Evolutionary conservation across 1,140 invertebrate genomes (phyloP).

Genomic region (Drosophila albomicans): DNA sequence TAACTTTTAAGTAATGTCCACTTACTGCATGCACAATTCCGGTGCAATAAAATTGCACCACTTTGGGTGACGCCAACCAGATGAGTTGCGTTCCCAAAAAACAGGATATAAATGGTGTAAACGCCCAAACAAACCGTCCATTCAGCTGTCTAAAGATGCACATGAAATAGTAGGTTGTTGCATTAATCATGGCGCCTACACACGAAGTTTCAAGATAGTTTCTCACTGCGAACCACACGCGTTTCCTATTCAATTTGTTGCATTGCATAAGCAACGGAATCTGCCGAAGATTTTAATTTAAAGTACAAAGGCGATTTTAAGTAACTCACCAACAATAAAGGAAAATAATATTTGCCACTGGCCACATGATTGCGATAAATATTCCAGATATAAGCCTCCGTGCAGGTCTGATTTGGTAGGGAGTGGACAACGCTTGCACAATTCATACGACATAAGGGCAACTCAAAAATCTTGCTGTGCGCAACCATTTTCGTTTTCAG

Average conservation of each 20-base stretch:
- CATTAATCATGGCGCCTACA: conserved; percentile 45
- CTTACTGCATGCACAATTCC: conserved; percentile 51
- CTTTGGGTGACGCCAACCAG: conserved; percentile 47
- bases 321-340: conserved; percentile 59
- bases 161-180: conserved; percentile 40
- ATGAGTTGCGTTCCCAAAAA: conserved; percentile 31
- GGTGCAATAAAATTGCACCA: conserved; percentile 43
- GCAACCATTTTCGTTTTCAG: conserved; percentile 49
- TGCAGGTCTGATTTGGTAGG: conserved; percentile 55
- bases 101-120: conserved; percentile 32
- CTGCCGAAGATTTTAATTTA: conserved; percentile 4
- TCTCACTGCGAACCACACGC: background rate
- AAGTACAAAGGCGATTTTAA: background rate
- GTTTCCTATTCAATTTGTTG: conserved; percentile 11
- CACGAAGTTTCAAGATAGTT: conserved; percentile 46
- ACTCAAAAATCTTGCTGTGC: conserved; percentile 54
- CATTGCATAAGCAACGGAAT: conserved; percentile 46
- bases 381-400: conserved; percentile 55
- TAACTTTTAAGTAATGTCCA: background rate
- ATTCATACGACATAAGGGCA: conserved; percentile 40
- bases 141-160: conserved; percentile 35
- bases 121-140: conserved; percentile 31
- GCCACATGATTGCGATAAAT: conserved; percentile 62
- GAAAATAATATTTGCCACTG: conserved; percentile 63
- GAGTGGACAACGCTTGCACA: conserved; percentile 52